These are phyloP conservation scores for Python bivittatus DNA, from an alignment of 2,113 vertebrate genomes.

Conservation along the genomic window DNA sequence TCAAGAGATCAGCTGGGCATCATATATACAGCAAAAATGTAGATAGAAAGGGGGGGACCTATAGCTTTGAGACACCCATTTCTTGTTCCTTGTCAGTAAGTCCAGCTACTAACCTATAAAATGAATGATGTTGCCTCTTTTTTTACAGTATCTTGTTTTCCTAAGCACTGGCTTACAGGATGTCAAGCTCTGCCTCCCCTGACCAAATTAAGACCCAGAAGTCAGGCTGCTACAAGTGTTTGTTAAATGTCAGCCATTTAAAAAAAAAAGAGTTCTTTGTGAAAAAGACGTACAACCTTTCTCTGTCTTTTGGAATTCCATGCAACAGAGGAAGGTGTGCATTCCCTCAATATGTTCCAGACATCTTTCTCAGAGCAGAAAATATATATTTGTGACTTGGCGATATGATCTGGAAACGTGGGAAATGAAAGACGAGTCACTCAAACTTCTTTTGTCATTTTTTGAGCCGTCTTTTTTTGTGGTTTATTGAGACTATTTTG, in stretches of 20 bases:
- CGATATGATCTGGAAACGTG: neutral
- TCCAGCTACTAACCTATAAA: neutral
- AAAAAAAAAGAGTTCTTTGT: neutral
- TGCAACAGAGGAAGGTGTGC: neutral
- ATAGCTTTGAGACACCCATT: constrained; percentile 15
- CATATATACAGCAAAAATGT: too few species aligned
- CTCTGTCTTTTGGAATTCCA: neutral
- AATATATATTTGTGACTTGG: neutral
- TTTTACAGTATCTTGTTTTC: constrained; percentile 13
- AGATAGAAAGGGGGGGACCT: neutral
- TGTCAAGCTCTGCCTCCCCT: neutral
- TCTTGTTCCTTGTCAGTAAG: neutral
- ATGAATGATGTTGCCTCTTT: neutral
- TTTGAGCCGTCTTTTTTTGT: neutral
- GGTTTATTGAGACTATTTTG: neutral
- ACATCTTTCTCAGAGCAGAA: neutral
- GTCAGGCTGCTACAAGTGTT: neutral
- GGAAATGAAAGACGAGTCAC: neutral
- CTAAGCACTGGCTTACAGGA: neutral
- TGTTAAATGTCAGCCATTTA: neutral
- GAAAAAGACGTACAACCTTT: neutral
- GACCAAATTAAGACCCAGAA: neutral
- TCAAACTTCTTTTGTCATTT: neutral
- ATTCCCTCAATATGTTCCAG: neutral
- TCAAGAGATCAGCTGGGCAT: constrained; percentile 20